phyloP scores from a whole-genome alignment of 2,797 vertebrate genomes.

The Iguana delicatissima region DNA sequence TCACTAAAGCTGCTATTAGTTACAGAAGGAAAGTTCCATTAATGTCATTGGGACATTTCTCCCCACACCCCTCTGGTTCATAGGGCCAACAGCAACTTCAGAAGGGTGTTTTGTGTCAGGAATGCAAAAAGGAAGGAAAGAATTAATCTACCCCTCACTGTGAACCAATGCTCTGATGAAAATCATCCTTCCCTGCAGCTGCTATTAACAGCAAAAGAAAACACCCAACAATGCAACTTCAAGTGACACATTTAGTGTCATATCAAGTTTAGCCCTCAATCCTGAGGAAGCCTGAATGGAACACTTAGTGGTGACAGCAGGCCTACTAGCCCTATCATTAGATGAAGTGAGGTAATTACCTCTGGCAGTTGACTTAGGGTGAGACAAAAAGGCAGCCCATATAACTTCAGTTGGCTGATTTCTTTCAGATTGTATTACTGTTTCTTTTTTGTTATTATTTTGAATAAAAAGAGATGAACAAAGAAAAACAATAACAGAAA shows the following conservation, averaged over 20 bases:
- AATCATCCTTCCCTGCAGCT: neutral
- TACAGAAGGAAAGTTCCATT: neutral
- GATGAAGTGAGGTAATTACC: no score
- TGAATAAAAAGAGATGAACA: no score
- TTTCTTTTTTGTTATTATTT: no score
- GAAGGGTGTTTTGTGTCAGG: neutral
- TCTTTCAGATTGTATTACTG: no score
- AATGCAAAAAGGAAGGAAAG: neutral
- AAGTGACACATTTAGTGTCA: neutral
- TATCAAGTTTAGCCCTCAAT: no score
- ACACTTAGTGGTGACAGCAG: neutral
- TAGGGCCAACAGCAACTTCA: neutral
- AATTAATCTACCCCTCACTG: neutral
- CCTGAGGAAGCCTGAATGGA: neutral
- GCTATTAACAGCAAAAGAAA: no score
- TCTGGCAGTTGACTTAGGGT: no score
- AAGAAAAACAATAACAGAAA: no score
- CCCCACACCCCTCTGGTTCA: neutral
- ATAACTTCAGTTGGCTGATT: no score
- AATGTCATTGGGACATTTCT: neutral
- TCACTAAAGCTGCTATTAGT: neutral
- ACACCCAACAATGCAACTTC: neutral
- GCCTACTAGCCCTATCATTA: no score
- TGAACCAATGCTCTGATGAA: neutral
- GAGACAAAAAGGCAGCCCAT: no score